Conservation (phyloP, 1,140 invertebrate species). For the Polyergus mexicanus region DNA sequence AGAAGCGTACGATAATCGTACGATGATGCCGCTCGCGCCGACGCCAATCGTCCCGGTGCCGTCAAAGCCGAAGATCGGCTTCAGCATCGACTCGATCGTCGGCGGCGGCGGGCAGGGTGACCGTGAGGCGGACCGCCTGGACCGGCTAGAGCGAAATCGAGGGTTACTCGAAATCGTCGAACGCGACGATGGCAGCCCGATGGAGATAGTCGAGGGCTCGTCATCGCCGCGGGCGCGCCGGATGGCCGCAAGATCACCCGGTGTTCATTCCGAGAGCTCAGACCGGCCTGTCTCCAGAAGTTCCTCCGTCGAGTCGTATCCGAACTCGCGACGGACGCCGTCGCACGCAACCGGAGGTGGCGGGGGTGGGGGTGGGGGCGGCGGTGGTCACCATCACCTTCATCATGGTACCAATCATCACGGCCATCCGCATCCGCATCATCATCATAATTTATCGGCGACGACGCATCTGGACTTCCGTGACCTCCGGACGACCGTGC, state of each 20-base stretch:
- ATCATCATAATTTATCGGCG: conserved; percentile 72
- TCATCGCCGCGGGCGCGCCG: conserved; percentile 83
- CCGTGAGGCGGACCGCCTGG: conserved; percentile 71
- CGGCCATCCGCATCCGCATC: conserved; percentile 72
- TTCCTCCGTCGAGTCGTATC: conserved; percentile 84
- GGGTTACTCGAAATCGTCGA: conserved; percentile 79
- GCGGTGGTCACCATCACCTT: conserved; percentile 63
- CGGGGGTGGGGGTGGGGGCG: conserved; percentile 25
- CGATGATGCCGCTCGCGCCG: conserved; percentile 96
- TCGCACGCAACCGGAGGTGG: conserved; percentile 58
- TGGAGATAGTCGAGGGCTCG: conserved; percentile 82
- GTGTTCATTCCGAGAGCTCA: conserved; percentile 83
- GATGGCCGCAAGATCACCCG: conserved; percentile 78
- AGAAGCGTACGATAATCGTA: conserved; percentile 81
- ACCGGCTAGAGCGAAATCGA: conserved; percentile 74
- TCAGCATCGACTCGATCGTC: conserved; percentile 98
- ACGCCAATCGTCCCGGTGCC: conserved; percentile 94
- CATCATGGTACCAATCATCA: conserved; percentile 73
- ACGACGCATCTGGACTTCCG: conserved; percentile 75
- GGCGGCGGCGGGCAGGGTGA: conserved; percentile 88
- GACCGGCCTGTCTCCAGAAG: conserved; percentile 81
- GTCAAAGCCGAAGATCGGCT: conserved; percentile 96
- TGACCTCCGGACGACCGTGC: conserved; percentile 68
- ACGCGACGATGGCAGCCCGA: conserved; percentile 80
- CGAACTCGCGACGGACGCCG: conserved; percentile 76